Evolutionary conservation across 2,797 vertebrate species (phyloP), one percentile per base, ranked within the genome.

Genomic region (Cygnus olor): DNA sequence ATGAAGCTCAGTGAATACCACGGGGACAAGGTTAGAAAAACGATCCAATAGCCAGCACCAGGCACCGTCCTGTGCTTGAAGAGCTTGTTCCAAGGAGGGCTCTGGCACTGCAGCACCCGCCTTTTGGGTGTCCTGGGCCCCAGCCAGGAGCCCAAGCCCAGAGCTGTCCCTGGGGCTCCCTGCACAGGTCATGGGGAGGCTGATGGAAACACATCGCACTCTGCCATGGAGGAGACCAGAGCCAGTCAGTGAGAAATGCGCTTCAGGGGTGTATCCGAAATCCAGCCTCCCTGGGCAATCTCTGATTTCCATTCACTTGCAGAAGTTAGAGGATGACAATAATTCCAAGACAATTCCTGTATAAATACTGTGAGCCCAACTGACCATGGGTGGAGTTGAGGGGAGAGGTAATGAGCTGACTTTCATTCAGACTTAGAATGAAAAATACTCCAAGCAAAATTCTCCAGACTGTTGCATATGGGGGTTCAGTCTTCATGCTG

Each of bases 211-310:
- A 64, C 14, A 24, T 32, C 56, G 19, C 58, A 30, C 7, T 36
- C 47, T 60, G 27, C 36, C 22, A 16, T 49, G 63, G 27, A 53
- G 38, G 13, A 85, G 18, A 45, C 53, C 61, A 65, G 66, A 45
- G 72, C 51, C 45, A 51, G 28, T 3, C 56, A 24, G 24, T 38
- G 47, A 28, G 47, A 66, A 93, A 56, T 1, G 24, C 0, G 0
- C 53, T 54, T 54, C 47, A 71, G 38, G 22, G 8, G 6, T 13
- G 18, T 17, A 4, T 13, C 45, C 66, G n/a, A 63, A 85, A 8
- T 56, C 34, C 38, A 63, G 27, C 32, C 12, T 60, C 40, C 74
- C 57, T 66, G n/a, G 14, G n/a, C 47, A 70, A 22, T 30, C 28
- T 36, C 63, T n/a, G 58, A 40, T 36, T 60, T 28, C 24, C 36